These are phyloP conservation scores for Mesocricetus auratus DNA, from an alignment of 2,113 vertebrate genomes.

Conservation along the genomic window DNA sequence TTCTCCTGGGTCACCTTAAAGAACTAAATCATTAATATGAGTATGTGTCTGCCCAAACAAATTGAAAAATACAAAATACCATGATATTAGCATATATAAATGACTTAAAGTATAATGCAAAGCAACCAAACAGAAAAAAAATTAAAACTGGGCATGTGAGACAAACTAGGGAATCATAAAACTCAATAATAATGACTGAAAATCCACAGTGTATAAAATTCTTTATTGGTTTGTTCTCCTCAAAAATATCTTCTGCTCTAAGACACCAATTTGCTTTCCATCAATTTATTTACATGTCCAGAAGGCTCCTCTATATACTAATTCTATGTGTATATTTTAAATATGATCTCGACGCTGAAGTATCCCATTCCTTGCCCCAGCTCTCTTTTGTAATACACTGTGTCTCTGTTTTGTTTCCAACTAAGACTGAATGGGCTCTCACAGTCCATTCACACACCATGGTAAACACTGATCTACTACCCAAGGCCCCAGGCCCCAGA, in stretches of 20 bases:
- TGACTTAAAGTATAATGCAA: not conserved
- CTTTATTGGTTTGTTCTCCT: not conserved
- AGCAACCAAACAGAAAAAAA: not conserved
- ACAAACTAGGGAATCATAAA: slow-evolving; percentile 30
- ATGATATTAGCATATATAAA: not conserved
- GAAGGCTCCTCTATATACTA: not conserved
- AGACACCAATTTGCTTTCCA: not conserved
- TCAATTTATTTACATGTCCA: slow-evolving; percentile 23
- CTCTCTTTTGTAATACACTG: not conserved
- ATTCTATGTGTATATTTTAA: not conserved
- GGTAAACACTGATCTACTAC: too few species aligned
- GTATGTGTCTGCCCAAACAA: not conserved
- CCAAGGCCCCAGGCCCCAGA: too few species aligned
- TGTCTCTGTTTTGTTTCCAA: not conserved
- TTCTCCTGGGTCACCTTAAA: not conserved
- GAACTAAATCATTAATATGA: not conserved
- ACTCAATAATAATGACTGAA: not conserved
- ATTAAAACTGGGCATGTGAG: not conserved
- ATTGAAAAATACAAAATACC: not conserved
- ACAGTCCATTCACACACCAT: too few species aligned
- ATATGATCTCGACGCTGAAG: not conserved
- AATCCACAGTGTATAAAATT: not conserved
- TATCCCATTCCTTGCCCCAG: not conserved
- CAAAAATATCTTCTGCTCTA: not conserved
- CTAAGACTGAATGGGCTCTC: too few species aligned